Percentiles rank a stretch among this genome's conserved stretches.
These are phyloP conservation scores for Drosophila insularis DNA, from an alignment of 1,140 invertebrate genomes.

Conservation along the genomic window DNA sequence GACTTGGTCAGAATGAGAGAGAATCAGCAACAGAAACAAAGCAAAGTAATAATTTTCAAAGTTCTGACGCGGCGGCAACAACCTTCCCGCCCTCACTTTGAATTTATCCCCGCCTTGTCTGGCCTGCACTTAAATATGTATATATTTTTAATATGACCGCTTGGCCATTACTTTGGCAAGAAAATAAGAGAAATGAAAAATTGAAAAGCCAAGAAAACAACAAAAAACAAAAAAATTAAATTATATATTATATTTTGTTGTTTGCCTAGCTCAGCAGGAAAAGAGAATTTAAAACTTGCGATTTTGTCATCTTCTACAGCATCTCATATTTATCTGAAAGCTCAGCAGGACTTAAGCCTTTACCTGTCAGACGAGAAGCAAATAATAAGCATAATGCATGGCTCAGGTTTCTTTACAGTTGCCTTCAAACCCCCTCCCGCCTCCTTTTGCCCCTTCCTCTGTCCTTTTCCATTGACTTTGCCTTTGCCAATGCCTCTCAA, in stretches of 20 bases:
- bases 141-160: conserved; percentile 68
- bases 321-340: conserved; percentile 49
- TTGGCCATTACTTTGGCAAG: conserved; percentile 59
- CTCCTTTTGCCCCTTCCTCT: neutral
- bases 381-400: conserved; percentile 75
- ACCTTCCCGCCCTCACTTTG: neutral
- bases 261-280: conserved; percentile 35
- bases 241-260: conserved; percentile 29
- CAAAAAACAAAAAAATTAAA: conserved; percentile 53
- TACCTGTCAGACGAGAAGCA: conserved; percentile 40
- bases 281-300: conserved; percentile 43
- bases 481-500: neutral
- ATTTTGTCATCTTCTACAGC: conserved; percentile 56
- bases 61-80: conserved; percentile 61
- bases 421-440: neutral
- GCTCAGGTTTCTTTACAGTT: conserved; percentile 59
- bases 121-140: conserved; percentile 73
- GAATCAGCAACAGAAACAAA: conserved; percentile 53
- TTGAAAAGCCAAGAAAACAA: conserved; percentile 24
- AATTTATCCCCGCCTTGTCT: conserved; percentile 9
- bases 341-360: conserved; percentile 67
- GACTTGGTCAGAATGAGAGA: neutral
- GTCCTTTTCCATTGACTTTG: neutral
- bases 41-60: conserved; percentile 75
- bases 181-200: conserved; percentile 35